A percentile compares a stretch with the other conserved stretches of the same genome.
These are phyloP conservation scores for Villa cingulata DNA, from an alignment of 2,888 invertebrate species.

Conservation along the genomic window DNA sequence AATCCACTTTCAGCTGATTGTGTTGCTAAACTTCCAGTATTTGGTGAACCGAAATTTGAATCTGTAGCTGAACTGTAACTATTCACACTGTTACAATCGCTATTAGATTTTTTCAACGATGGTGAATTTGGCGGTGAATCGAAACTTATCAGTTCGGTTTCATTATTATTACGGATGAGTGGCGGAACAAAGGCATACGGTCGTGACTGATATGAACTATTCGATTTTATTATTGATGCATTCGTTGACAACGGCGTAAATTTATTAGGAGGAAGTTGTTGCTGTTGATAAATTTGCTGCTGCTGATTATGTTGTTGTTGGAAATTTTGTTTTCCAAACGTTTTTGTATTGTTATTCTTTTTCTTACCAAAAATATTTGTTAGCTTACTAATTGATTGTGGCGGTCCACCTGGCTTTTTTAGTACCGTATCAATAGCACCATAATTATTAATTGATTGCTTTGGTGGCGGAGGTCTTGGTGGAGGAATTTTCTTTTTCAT, in stretches of 20 bases:
- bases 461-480: constrained; percentile 34
- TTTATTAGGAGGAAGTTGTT: neutral
- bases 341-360: constrained; percentile 2
- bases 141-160: constrained; percentile 49
- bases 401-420: constrained; percentile 13
- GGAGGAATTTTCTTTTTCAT: constrained; percentile 25
- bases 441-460: constrained; percentile 16
- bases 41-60: constrained; percentile 45
- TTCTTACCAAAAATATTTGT: constrained; percentile 27
- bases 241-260: neutral
- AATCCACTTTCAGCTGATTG: constrained; percentile 61
- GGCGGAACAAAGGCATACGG: neutral
- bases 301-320: neutral
- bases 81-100: constrained; percentile 60
- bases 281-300: neutral
- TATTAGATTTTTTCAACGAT: constrained; percentile 57
- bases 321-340: constrained; percentile 8
- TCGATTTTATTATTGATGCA: neutral
- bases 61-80: constrained; percentile 65
- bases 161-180: constrained; percentile 6
- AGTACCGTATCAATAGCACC: constrained; percentile 16
- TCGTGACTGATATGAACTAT: neutral
- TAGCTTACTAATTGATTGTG: constrained; percentile 27
- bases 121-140: constrained; percentile 62
- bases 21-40: constrained; percentile 50